Percentiles rank a stretch among this genome's conserved stretches.
phyloP scores from a whole-genome alignment of 1,140 invertebrate species.

The Penaeus japonicus region DNA sequence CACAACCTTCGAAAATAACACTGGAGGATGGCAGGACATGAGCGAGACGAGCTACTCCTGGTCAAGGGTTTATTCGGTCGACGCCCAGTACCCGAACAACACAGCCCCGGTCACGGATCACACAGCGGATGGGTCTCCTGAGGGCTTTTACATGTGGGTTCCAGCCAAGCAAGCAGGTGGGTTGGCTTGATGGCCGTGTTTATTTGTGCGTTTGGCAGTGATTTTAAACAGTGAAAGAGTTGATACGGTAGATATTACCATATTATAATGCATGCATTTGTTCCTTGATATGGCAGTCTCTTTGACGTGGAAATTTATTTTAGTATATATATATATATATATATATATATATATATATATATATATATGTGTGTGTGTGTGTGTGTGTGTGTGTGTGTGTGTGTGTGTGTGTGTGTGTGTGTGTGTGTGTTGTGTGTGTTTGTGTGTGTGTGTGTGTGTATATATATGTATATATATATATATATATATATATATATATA shows the following conservation, averaged over 20 bases:
- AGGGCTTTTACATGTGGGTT: slow-evolving; percentile 49
- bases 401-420: too few relatives aligned
- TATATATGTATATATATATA: neutral
- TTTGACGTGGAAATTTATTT: too few relatives aligned
- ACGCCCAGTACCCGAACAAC: neutral
- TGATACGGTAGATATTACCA: too few relatives aligned
- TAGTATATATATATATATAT: too few relatives aligned
- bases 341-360: too few relatives aligned
- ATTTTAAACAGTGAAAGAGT: neutral
- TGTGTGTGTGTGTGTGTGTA: too few relatives aligned
- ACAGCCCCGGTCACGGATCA: slow-evolving; percentile 24
- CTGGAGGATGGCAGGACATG: slow-evolving; percentile 43
- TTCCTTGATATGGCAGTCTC: too few relatives aligned
- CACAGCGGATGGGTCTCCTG: neutral
- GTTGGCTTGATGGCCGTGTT: neutral
- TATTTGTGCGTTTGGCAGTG: neutral
- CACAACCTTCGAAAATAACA: slow-evolving; percentile 20
- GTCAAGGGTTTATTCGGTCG: slow-evolving; percentile 22
- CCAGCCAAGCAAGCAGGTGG: slow-evolving; percentile 31
- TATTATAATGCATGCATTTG: too few relatives aligned
- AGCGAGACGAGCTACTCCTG: slow-evolving; percentile 41
- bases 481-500: neutral
- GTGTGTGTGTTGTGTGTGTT: too few relatives aligned
- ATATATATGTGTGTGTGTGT: too few relatives aligned
- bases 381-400: too few relatives aligned